Percentiles rank a stretch among this genome's conserved stretches.
phyloP scores from a whole-genome alignment of 2,797 vertebrate species.

The Microctenopoma stevenorrisi region DNA sequence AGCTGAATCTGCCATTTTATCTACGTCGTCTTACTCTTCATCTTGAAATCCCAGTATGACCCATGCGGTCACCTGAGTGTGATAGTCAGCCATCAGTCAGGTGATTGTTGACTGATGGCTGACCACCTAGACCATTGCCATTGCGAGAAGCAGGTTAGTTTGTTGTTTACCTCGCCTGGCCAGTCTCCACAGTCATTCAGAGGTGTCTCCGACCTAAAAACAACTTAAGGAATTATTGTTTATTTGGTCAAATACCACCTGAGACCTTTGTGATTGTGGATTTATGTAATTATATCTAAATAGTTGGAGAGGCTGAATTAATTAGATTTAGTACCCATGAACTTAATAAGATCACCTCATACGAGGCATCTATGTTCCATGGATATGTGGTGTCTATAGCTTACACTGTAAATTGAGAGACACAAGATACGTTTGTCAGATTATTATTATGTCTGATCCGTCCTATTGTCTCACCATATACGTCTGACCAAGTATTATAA shows the following conservation, averaged over 20 bases:
- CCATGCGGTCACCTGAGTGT: too few species aligned
- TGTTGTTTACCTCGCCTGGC: too few species aligned
- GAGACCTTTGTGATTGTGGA: constrained; percentile 8
- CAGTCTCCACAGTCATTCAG: too few species aligned
- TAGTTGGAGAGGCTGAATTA: background rate
- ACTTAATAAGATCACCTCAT: background rate
- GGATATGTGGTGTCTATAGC: too few species aligned
- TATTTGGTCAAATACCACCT: constrained; percentile 17
- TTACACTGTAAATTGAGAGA: background rate
- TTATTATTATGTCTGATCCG: background rate
- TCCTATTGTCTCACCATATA: constrained; percentile 3
- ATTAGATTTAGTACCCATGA: background rate
- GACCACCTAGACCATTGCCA: too few species aligned
- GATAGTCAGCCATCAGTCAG: too few species aligned
- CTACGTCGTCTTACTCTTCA: too few species aligned
- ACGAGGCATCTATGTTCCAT: background rate
- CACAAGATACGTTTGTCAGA: background rate
- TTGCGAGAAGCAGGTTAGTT: too few species aligned
- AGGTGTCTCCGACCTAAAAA: background rate
- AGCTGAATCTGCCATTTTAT: too few species aligned
- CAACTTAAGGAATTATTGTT: background rate
- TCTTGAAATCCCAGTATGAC: too few species aligned
- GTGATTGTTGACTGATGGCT: too few species aligned
- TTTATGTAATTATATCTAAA: constrained; percentile 35
- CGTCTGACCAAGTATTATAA: constrained; percentile 14